These are phyloP conservation scores for Corythornis cristatus DNA, from an alignment of 2,113 vertebrate species.

Conservation along the genomic window DNA sequence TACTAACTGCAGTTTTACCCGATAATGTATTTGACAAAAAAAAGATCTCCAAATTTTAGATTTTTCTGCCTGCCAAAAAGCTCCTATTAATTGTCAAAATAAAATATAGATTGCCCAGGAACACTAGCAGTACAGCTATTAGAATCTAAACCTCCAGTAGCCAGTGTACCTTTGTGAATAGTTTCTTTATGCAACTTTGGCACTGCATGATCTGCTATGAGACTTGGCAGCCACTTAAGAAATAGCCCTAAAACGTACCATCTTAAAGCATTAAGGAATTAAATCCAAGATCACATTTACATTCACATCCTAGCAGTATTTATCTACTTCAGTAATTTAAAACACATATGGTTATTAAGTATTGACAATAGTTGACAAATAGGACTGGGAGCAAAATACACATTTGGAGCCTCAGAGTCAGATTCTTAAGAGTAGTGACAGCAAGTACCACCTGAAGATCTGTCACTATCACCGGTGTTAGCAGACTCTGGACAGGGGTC, in stretches of 20 bases:
- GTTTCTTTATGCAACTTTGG: neutral
- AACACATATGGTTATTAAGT: neutral
- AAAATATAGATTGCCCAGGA: neutral
- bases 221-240: neutral
- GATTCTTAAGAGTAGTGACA: neutral
- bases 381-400: neutral
- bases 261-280: neutral
- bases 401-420: neutral
- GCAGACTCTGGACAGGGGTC: neutral
- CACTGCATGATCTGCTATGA: neutral
- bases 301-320: neutral
- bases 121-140: neutral
- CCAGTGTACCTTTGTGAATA: neutral
- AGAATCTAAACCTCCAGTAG: neutral
- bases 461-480: fast-evolving
- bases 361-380: neutral
- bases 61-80: neutral
- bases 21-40: neutral
- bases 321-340: neutral
- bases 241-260: neutral
- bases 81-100: neutral
- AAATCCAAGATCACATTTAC: neutral
- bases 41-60: neutral
- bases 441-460: neutral
- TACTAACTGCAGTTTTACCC: neutral